Base-by-base conservation (phyloP, 2,888 invertebrate genomes). In the Aradus depressus region DNA sequence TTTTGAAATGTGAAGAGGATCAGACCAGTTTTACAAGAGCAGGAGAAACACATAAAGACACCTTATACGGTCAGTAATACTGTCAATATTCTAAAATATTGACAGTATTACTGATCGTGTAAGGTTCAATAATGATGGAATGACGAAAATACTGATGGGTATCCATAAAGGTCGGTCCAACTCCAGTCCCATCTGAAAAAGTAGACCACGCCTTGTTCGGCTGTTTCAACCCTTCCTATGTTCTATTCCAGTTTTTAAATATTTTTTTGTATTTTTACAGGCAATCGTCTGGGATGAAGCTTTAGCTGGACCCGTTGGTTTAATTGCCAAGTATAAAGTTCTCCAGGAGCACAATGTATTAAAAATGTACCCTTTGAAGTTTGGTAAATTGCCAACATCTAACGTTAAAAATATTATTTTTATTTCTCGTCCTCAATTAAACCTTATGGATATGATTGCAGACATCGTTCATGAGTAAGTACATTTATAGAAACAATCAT, bases 241-340 rank as follows among this genome's bases (percentile, higher is more conserved):
- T 31, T 31, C 31, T 10, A 8, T 8, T 12, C 8, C 8, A 10
- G 31, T 31, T 31, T 10, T 31, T 6, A 28, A 10, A 10, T 28
- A 10, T 28, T 28, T 10, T 28, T 10, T 28, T 10, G 12, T 12
- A 28, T 28, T 28, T 28, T 28, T 18, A 4, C 51, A 81, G 80
- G 79, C 79, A 0, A 80, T 87, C 37, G 81, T 95, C 38, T 87
- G 92, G 84, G 95, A 95, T 66, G 84, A 89, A 64, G 80, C 83
- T 62, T 70, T 92, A 26, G 84, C 82, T 5, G 88, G 90, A 3
- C 89, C 91, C 0, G 79, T 92, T 56, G 88, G 88, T 0, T 71
- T 92, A 34, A 79, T 95, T 1, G 87, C 89, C 0, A 84, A 86
- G 62, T 85, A 86, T 63, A 75, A 80, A 18, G 68, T 84, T 3